These are phyloP conservation scores for Sebastes hubbsi DNA, from an alignment of 2,797 vertebrate species.

Conservation along the genomic window DNA sequence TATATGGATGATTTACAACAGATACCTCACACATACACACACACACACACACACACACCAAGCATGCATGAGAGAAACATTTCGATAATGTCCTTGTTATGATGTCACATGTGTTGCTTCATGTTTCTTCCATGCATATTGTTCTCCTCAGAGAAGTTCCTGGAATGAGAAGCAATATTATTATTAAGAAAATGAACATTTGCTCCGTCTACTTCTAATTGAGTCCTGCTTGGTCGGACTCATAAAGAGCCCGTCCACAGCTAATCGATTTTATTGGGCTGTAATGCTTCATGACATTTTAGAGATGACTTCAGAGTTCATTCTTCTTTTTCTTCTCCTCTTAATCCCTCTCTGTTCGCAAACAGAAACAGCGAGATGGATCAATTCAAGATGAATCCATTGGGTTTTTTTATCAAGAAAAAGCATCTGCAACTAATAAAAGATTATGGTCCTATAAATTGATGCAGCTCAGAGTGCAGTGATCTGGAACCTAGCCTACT, in stretches of 20 bases:
- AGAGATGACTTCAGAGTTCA: constrained; percentile 28
- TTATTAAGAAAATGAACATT: background rate
- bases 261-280: constrained; percentile 47
- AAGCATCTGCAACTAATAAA: background rate
- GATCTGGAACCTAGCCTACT: background rate
- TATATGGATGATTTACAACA: constrained; percentile 36
- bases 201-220: constrained; percentile 37
- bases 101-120: constrained; percentile 14
- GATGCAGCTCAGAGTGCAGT: background rate
- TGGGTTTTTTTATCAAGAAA: background rate
- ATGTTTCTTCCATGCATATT: background rate
- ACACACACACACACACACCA: background rate
- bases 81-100: constrained; percentile 27
- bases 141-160: background rate
- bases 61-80: no score
- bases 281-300: constrained; percentile 29
- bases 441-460: background rate
- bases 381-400: background rate
- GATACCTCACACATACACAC: background rate
- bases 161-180: background rate
- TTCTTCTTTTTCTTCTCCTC: background rate
- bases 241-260: background rate
- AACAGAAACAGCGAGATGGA: background rate
- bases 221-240: constrained; percentile 4
- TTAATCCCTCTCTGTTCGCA: background rate